Evolutionary conservation across 2,797 vertebrate genomes (phyloP).

Genomic region (Pachyuromys duprasi): DNA sequence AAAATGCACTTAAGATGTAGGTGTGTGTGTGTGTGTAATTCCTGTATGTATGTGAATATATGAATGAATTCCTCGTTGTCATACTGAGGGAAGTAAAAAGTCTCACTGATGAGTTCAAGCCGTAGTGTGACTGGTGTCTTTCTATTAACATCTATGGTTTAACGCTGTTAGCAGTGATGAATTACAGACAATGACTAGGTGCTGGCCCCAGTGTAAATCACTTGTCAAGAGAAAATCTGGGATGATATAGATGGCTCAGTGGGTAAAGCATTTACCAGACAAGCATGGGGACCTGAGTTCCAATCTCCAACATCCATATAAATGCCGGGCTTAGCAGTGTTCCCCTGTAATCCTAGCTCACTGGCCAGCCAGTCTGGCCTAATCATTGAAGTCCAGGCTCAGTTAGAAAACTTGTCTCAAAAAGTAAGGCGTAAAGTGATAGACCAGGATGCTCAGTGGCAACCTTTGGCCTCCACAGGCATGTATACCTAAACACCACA

Average conservation of each 20-base stretch:
- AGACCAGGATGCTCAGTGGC: too few species aligned
- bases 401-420: not conserved
- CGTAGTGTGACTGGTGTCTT: not conserved
- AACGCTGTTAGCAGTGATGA: not conserved
- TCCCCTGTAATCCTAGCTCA: not conserved
- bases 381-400: not conserved
- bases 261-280: too few species aligned
- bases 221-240: not conserved
- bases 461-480: not conserved
- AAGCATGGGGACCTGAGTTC: not conserved
- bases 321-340: not conserved
- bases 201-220: not conserved
- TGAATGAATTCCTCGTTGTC: conserved; percentile 2
- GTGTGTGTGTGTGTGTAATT: not conserved
- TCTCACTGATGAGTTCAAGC: not conserved
- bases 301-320: not conserved
- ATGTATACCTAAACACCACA: not conserved
- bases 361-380: not conserved
- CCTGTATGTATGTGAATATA: not conserved
- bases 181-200: conserved; percentile 21
- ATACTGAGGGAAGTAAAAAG: not conserved
- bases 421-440: not conserved
- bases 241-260: too few species aligned
- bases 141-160: not conserved
- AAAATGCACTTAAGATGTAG: not conserved